These are phyloP conservation scores for Acropora yongei DNA, from an alignment of 64 coral and sea anemone species.

Conservation along the genomic window DNA sequence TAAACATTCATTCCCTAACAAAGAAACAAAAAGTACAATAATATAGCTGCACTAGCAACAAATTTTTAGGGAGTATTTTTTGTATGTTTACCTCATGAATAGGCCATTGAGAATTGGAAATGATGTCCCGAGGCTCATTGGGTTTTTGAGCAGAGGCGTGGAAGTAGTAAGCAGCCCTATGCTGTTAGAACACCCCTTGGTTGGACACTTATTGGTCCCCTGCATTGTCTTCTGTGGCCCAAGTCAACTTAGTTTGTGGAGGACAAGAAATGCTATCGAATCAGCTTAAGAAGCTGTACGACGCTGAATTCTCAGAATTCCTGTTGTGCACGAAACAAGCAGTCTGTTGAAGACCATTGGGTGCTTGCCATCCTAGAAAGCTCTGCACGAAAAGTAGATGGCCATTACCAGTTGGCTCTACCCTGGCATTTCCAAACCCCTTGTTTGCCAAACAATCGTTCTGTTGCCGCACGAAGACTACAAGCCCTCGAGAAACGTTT, in stretches of 20 bases:
- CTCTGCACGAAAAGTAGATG: constrained; percentile 18
- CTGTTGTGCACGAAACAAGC: neutral
- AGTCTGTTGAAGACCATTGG: constrained; percentile 53
- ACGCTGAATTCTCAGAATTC: constrained; percentile 37
- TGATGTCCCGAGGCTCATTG: constrained; percentile 49
- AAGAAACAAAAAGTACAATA: constrained; percentile 9
- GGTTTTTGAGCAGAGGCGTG: constrained; percentile 32
- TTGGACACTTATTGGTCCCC: constrained; percentile 38
- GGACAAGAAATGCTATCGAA: constrained; percentile 1
- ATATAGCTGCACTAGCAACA: constrained; percentile 8
- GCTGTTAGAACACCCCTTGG: constrained; percentile 30
- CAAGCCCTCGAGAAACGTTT: too few species aligned
- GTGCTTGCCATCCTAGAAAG: constrained; percentile 40
- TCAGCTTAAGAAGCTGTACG: constrained; percentile 22
- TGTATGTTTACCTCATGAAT: neutral
- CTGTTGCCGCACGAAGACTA: too few species aligned
- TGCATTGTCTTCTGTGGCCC: neutral
- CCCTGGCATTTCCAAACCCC: too few species aligned
- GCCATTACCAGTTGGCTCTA: neutral
- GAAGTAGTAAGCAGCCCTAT: constrained; percentile 40
- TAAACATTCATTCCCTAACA: constrained; percentile 5
- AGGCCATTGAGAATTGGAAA: constrained; percentile 30
- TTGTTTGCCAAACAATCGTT: too few species aligned
- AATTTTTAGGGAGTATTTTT: neutral
- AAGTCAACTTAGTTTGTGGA: neutral